These are phyloP conservation scores for Heteractis magnifica DNA, from an alignment of 92 coral and sea anemone genomes.

Conservation along the genomic window DNA sequence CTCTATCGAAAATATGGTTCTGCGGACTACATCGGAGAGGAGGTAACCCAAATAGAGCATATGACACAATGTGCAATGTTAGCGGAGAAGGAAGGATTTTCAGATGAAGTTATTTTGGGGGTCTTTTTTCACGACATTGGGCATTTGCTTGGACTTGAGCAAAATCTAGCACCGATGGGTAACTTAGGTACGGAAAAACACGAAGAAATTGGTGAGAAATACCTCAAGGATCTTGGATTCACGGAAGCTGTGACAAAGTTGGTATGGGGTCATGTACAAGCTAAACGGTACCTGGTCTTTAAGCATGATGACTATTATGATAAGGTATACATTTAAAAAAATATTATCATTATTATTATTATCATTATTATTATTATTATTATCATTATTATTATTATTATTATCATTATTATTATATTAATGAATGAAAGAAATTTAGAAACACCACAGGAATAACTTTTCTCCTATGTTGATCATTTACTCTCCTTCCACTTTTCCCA, in stretches of 20 bases:
- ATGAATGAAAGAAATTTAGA: not conserved
- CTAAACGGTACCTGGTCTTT: conserved; percentile 86
- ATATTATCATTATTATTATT: too few species aligned
- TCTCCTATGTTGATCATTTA: too few species aligned
- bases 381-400: too few species aligned
- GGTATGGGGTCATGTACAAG: conserved; percentile 92
- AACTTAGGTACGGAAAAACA: conserved; percentile 70
- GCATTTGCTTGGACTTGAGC: conserved; percentile 76
- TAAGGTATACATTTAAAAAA: too few species aligned
- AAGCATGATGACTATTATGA: conserved; percentile 72
- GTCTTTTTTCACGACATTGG: conserved; percentile 94
- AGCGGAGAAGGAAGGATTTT: conserved; percentile 87
- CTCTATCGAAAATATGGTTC: conserved; percentile 77
- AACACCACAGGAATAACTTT: not conserved
- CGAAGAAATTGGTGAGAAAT: conserved; percentile 80
- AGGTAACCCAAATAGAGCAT: conserved; percentile 82
- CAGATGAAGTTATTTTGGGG: conserved; percentile 74
- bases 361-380: too few species aligned
- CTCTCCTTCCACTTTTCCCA: too few species aligned
- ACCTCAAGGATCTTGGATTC: conserved; percentile 82
- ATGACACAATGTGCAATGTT: conserved; percentile 96
- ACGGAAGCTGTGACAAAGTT: conserved; percentile 73
- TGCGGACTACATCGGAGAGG: conserved; percentile 87
- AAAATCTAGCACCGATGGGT: conserved; percentile 72
- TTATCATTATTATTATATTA: too few species aligned